These are phyloP conservation scores for Trochalopteron elliotii DNA, from an alignment of 2,113 vertebrate species.

Conservation along the genomic window DNA sequence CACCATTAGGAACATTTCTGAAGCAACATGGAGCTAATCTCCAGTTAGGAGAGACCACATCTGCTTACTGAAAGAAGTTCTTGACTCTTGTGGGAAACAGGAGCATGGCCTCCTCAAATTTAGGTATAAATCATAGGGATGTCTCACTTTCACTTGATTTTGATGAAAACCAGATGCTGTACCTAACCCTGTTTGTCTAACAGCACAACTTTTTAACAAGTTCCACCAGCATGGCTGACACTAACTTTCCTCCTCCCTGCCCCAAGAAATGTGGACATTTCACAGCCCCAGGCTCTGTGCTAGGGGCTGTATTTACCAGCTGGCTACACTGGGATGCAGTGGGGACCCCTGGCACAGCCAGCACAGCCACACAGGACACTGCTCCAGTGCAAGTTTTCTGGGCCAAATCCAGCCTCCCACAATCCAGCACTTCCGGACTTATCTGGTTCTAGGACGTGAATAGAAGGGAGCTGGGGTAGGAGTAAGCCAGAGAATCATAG, in stretches of 20 bases:
- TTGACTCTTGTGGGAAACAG: not conserved
- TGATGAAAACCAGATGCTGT: not conserved
- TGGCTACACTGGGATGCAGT: not conserved
- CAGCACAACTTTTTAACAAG: not conserved
- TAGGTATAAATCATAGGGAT: not conserved
- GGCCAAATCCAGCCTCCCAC: not conserved
- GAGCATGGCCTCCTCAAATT: not conserved
- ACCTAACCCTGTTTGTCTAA: not conserved
- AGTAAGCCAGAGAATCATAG: not conserved
- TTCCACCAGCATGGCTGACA: not conserved
- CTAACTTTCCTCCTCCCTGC: not conserved
- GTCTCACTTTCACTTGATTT: not conserved
- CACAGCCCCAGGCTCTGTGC: not conserved
- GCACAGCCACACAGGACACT: not conserved
- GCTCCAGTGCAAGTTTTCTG: not conserved
- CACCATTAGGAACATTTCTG: not conserved
- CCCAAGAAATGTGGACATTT: fast-evolving
- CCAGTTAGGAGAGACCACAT: not conserved
- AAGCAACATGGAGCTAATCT: not conserved
- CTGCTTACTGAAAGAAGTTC: not conserved
- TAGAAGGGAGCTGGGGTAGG: not conserved
- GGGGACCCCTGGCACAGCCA: not conserved
- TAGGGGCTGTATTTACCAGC: not conserved
- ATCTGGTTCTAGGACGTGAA: not conserved
- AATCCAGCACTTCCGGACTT: not conserved